Percentiles rank a stretch among this genome's conserved stretches.
Conservation (phyloP, 2,888 invertebrate genomes). For the Heliconius sara region DNA sequence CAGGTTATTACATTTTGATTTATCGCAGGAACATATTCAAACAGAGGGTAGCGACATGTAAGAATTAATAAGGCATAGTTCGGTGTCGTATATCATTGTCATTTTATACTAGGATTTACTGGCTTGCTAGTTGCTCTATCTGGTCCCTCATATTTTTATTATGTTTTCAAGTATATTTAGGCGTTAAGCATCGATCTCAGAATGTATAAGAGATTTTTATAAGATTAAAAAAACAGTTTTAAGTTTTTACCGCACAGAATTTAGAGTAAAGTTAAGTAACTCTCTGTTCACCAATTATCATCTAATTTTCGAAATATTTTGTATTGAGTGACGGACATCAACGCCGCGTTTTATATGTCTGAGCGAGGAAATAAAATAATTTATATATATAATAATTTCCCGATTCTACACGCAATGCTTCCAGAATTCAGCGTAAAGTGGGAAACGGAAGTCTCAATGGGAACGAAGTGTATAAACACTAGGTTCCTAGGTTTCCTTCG, state of each 20-base stretch:
- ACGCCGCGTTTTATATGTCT: too few relatives aligned
- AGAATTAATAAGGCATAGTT: constrained; percentile 43
- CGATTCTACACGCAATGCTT: too few relatives aligned
- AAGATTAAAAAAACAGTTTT: too few relatives aligned
- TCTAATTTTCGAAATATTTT: too few relatives aligned
- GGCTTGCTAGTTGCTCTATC: neutral
- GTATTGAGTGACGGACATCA: too few relatives aligned
- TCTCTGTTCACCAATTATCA: too few relatives aligned
- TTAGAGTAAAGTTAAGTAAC: too few relatives aligned
- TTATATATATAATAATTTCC: too few relatives aligned
- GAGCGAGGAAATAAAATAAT: too few relatives aligned
- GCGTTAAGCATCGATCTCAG: neutral
- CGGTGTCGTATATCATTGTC: constrained; percentile 39
- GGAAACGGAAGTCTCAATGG: neutral
- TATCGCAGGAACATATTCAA: constrained; percentile 46
- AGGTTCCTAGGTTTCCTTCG: neutral
- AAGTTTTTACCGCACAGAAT: too few relatives aligned
- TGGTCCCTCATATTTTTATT: neutral
- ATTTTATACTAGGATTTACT: constrained; percentile 17
- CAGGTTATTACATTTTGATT: constrained; percentile 56
- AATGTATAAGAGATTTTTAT: neutral
- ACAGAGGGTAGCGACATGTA: constrained; percentile 43
- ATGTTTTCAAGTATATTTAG: neutral
- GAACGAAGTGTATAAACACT: neutral
- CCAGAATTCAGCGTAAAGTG: neutral